Evolutionary conservation across 2,888 invertebrate genomes (phyloP), one percentile per base, ranked within the genome.

Genomic region (Saturnia japonica): DNA sequence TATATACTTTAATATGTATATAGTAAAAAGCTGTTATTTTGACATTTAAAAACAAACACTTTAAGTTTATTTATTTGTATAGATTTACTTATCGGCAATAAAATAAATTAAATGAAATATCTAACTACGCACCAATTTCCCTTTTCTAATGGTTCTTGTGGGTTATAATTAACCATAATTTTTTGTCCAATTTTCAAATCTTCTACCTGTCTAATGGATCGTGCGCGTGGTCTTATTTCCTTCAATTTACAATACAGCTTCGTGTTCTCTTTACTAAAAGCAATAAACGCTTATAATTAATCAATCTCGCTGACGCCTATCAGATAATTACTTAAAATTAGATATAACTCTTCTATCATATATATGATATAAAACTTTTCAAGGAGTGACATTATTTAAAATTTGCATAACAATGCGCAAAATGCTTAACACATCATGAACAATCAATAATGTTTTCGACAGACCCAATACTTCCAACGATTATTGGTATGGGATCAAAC

Each of bases 121-220:
- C 12, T 28, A 28, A 43, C 68, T 47, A 72, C 84, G 79, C 82
- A 96, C 97, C 97, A 98, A 81, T 95, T 95, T 9, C 97, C 97
- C 78, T 95, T 91, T 76, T 95, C 94, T 34, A 91, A 88, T 0
- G 96, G 95, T 16, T 96, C 91, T 72, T 97, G 97, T 14, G 95
- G 92, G 82, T 97, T 97, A 81, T 96, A 95, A 86, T 97, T 97
- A 0, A 96, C 93, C 95, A 98, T 95, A 12, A 97, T 95, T 70
- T 82, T 94, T 76, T 96, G 94, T 0, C 96, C 96, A 8, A 91
- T 85, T 77, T 94, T 87, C 40, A 97, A 82, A 69, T 96, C 92
- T 1, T 91, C 84, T 19, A 95, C 81, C 25, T 94, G 84, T 68
- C 96, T 86, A 40, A 89, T 87, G 42, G 86, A 92, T 74, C 95